These are phyloP conservation scores for Drosophila kanapiae DNA, from an alignment of 1,140 invertebrate genomes.

Conservation along the genomic window DNA sequence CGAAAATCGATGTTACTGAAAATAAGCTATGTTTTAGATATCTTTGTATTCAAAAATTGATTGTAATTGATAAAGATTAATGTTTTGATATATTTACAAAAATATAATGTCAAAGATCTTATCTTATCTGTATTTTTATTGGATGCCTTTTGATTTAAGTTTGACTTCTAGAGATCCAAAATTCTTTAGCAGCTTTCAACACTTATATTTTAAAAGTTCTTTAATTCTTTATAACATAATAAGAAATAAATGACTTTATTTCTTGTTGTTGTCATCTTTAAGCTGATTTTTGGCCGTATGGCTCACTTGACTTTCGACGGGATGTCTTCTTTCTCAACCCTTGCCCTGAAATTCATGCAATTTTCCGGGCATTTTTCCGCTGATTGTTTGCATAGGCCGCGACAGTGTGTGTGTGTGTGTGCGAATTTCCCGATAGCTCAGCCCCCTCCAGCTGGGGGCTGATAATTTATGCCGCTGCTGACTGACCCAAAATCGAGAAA, in stretches of 20 bases:
- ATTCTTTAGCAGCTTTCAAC: not conserved
- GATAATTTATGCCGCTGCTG: constrained; percentile 62
- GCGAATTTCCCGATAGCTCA: too few species aligned
- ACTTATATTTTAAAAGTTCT: not conserved
- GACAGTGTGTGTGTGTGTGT: not conserved
- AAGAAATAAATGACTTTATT: not conserved
- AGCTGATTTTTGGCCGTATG: not conserved
- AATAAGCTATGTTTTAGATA: not conserved
- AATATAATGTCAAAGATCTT: too few species aligned
- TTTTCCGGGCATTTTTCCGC: constrained; percentile 30
- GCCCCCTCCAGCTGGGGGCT: constrained; percentile 5
- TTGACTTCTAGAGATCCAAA: too few species aligned
- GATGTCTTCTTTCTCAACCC: too few species aligned
- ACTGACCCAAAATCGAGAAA: constrained; percentile 26
- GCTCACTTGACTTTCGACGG: constrained; percentile 18
- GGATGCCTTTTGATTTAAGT: not conserved
- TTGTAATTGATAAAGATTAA: not conserved
- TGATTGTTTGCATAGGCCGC: constrained; percentile 62
- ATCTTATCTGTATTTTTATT: too few species aligned
- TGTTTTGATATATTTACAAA: too few species aligned
- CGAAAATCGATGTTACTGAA: not conserved
- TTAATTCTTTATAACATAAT: not conserved
- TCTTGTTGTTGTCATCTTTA: not conserved
- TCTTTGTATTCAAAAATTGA: not conserved
- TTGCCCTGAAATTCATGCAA: constrained; percentile 5